These are phyloP conservation scores for Phalacrocorax brasilianus DNA, from an alignment of 2,113 vertebrate genomes.

Conservation along the genomic window DNA sequence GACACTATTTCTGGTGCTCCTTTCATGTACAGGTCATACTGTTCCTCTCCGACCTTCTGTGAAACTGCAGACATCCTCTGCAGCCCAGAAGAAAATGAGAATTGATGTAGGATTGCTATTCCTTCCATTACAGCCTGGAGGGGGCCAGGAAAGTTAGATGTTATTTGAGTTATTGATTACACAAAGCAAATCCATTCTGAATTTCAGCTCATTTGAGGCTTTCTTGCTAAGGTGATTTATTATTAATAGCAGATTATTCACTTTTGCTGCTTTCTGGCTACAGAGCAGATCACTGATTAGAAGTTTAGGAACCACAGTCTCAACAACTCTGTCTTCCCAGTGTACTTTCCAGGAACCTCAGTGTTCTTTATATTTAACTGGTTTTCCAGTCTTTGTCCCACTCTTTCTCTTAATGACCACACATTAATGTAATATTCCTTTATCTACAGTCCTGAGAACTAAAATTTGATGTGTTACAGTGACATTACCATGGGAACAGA, in stretches of 20 bases:
- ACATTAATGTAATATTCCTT: not conserved
- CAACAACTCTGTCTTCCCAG: not conserved
- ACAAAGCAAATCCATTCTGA: not conserved
- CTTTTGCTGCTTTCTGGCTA: not conserved
- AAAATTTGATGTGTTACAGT: not conserved
- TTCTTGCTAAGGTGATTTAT: not conserved
- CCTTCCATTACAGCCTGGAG: slow-evolving; percentile 44
- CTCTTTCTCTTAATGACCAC: not conserved
- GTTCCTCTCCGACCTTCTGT: not conserved
- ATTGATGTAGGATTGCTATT: slow-evolving; percentile 63
- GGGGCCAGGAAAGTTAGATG: not conserved
- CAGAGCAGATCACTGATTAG: not conserved
- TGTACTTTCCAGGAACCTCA: not conserved
- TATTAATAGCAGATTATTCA: not conserved
- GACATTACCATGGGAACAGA: not conserved
- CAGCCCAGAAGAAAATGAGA: slow-evolving; percentile 74
- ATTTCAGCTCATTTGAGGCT: not conserved
- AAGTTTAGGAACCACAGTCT: not conserved
- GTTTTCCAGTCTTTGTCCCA: not conserved
- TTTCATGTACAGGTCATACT: slow-evolving; percentile 62
- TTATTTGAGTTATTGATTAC: not conserved
- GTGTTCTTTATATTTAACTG: not conserved
- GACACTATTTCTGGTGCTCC: slow-evolving; percentile 70
- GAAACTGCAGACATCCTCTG: slow-evolving; percentile 73
- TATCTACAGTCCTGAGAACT: not conserved